Evolutionary conservation across 2,113 vertebrate genomes (phyloP).

Genomic region (Apteryx mantelli): DNA sequence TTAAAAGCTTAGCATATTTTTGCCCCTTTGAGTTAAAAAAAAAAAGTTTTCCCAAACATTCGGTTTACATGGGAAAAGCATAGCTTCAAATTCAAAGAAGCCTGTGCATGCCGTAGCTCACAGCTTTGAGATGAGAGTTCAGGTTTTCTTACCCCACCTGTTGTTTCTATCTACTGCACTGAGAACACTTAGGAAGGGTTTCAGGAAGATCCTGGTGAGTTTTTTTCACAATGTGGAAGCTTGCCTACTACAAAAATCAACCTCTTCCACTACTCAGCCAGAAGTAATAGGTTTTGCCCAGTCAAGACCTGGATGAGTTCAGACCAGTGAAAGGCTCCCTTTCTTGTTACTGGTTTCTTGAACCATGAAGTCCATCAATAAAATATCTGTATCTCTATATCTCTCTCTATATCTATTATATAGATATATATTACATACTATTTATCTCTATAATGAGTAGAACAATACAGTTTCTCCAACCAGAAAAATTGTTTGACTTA

Average conservation of each 20-base stretch:
- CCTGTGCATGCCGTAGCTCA: background rate
- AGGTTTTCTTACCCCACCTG: background rate
- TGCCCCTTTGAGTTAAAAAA: background rate
- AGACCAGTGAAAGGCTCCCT: background rate
- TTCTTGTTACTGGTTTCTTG: background rate
- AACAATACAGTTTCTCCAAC: background rate
- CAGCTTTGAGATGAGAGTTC: background rate
- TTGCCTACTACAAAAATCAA: background rate
- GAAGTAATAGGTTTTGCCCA: background rate
- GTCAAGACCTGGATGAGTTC: background rate
- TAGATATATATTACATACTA: background rate
- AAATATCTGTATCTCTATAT: background rate
- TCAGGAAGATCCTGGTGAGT: background rate
- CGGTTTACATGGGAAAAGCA: background rate
- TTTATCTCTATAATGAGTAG: background rate
- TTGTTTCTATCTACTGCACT: background rate
- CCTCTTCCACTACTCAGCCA: background rate
- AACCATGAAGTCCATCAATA: background rate
- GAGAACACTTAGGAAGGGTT: background rate
- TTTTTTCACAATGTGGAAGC: background rate
- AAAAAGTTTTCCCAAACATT: background rate
- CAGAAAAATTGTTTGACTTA: background rate
- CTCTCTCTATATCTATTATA: background rate
- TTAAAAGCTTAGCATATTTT: background rate
- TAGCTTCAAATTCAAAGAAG: background rate